These are phyloP conservation scores for Myotis planiceps DNA, from an alignment of 2,797 vertebrate species.

Conservation along the genomic window DNA sequence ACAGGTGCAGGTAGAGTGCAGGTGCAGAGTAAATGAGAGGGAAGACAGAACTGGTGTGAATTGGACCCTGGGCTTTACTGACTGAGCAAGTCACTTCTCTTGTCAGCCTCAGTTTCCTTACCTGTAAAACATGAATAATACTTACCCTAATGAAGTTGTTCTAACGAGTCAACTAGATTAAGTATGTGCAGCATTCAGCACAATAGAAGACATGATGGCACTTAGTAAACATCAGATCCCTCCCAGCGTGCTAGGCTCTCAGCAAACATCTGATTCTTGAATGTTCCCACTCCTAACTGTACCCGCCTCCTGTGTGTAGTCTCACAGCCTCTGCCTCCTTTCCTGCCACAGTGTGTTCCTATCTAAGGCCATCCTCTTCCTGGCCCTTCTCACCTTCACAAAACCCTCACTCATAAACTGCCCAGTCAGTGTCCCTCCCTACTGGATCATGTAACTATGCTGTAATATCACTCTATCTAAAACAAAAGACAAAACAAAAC, in stretches of 20 bases:
- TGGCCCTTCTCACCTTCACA: background rate
- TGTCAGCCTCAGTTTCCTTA: constrained; percentile 47
- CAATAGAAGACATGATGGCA: background rate
- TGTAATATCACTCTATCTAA: background rate
- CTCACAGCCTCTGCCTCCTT: background rate
- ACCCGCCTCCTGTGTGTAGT: background rate
- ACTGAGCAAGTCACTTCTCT: background rate
- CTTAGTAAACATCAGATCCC: background rate
- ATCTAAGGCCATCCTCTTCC: background rate
- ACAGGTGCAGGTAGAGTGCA: background rate
- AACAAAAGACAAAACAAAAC: background rate
- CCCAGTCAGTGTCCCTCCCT: background rate
- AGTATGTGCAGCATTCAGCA: background rate
- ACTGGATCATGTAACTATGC: background rate
- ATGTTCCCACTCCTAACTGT: background rate
- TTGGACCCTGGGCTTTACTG: background rate
- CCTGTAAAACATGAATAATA: background rate
- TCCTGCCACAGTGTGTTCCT: background rate
- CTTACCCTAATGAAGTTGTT: background rate
- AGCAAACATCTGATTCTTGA: background rate
- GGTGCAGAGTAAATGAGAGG: background rate
- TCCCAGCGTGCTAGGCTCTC: background rate
- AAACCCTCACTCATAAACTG: background rate
- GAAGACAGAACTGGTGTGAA: background rate
- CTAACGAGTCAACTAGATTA: background rate